Conservation (phyloP, 1,140 invertebrate genomes). For the Hycleus cichorii region DNA sequence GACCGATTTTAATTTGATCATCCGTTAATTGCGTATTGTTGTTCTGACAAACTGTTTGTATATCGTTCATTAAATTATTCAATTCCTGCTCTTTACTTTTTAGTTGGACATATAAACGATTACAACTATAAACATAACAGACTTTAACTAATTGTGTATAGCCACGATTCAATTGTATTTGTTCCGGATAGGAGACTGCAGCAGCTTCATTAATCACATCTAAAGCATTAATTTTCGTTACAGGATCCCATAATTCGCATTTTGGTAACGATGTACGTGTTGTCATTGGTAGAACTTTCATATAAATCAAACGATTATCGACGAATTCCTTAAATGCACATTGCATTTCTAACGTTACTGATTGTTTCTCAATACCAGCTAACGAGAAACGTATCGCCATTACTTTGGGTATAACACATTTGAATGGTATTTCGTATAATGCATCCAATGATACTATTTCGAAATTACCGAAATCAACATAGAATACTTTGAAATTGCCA, state of each 20-base stretch:
- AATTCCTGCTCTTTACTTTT: constrained; percentile 51
- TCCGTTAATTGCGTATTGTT: not conserved
- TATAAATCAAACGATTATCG: constrained; percentile 48
- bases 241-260: constrained; percentile 52
- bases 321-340: constrained; percentile 61
- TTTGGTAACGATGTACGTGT: constrained; percentile 63
- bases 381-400: constrained; percentile 66
- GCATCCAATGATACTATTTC: constrained; percentile 59
- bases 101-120: constrained; percentile 64
- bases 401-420: constrained; percentile 59
- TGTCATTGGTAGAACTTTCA: constrained; percentile 57
- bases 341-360: constrained; percentile 58
- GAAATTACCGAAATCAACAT: constrained; percentile 70
- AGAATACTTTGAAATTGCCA: constrained; percentile 52
- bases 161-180: constrained; percentile 42
- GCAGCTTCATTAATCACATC: constrained; percentile 36
- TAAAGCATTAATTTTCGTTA: constrained; percentile 42
- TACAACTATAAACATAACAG: constrained; percentile 60
- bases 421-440: constrained; percentile 63
- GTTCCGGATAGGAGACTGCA: constrained; percentile 44
- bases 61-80: constrained; percentile 46
- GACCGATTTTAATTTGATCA: constrained; percentile 43
- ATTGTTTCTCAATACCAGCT: constrained; percentile 57
- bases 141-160: constrained; percentile 50
- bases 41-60: constrained; percentile 31